Evolutionary conservation across 2,888 invertebrate genomes (phyloP), one percentile per base, ranked within the genome.

Genomic region (Caenorhabditis zanzibari): DNA sequence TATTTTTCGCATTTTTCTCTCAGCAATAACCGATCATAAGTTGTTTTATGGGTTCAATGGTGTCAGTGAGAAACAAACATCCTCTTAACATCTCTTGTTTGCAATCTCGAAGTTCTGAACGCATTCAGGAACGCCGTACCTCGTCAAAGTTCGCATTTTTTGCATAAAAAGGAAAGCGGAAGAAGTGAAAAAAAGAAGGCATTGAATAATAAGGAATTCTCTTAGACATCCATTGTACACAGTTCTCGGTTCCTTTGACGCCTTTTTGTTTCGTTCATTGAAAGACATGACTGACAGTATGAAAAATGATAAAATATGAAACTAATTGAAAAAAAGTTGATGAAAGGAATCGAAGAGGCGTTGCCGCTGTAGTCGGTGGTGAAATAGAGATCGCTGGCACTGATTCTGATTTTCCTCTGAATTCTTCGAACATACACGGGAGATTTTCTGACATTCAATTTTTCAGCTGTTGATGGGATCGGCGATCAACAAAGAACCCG

Each of bases 401-500:
- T 64, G 64, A 58, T 74, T 63, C 52, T 38, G 22, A 32, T 58
- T 47, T 26, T 56, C 35, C 22, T 49, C 61, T 16, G 61, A 56
- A 56, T 66, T 66, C 47, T 2, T 9, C 19, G 24, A 38, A 14
- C 16, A 5, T 4, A 32, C 19, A 2, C 19, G 10, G 19, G 19
- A 47, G 5, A 32, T 6, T 6, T 49, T 10, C n/a, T 19, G 12
- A 32, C 14, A 47, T 35, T 52, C 14, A 0, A 10, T 22, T 41
- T 77, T 82, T 22, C 82, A 77, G 82, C 56, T 79, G 47, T 69
- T 82, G 73, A 82, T 82, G 82, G 79, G 69, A 56, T 74, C 77
- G 56, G 66, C 26, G 61, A 52, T 41, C 54, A 82, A 59, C 38
- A 82, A 71, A 24, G 72, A 68, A 44, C 14, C 61, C 19, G 69